These are phyloP conservation scores for Sebastes ruberrimus DNA, from an alignment of 2,797 vertebrate species.

Conservation along the genomic window DNA sequence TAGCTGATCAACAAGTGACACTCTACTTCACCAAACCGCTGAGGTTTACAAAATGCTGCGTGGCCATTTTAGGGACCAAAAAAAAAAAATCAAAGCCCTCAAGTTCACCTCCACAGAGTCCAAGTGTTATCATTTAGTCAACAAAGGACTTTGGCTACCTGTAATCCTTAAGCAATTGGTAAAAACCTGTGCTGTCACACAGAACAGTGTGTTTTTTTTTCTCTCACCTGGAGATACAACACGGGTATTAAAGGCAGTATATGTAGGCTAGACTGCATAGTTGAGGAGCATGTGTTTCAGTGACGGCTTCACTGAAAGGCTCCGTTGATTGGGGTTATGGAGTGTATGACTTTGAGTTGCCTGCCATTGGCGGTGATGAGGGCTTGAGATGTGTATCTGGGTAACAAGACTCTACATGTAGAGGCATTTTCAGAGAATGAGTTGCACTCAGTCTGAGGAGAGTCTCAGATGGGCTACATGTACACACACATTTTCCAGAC, in stretches of 20 bases:
- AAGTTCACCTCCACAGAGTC: slow-evolving; percentile 3
- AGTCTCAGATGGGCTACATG: slow-evolving; percentile 5
- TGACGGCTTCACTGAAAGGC: neutral
- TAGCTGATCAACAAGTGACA: slow-evolving; percentile 53
- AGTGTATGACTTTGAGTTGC: slow-evolving; percentile 34
- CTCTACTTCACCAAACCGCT: neutral
- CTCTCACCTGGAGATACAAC: neutral
- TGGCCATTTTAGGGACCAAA: neutral
- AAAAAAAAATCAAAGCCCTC: neutral
- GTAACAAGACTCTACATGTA: slow-evolving; percentile 77
- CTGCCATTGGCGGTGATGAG: slow-evolving; percentile 17
- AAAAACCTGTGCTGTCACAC: neutral
- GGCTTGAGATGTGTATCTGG: slow-evolving; percentile 59
- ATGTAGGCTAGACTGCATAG: neutral
- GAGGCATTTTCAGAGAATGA: slow-evolving; percentile 67
- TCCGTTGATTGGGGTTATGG: slow-evolving; percentile 22
- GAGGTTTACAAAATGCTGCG: neutral
- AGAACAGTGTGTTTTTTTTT: neutral
- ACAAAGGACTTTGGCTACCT: slow-evolving; percentile 9
- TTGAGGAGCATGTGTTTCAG: neutral
- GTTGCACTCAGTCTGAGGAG: neutral
- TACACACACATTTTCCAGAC: slow-evolving; percentile 8
- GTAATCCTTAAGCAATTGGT: neutral
- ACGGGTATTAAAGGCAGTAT: neutral
- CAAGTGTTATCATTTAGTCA: slow-evolving; percentile 8